phyloP scores from a whole-genome alignment of 1,140 invertebrate genomes.

The Trichoplusia ni region DNA sequence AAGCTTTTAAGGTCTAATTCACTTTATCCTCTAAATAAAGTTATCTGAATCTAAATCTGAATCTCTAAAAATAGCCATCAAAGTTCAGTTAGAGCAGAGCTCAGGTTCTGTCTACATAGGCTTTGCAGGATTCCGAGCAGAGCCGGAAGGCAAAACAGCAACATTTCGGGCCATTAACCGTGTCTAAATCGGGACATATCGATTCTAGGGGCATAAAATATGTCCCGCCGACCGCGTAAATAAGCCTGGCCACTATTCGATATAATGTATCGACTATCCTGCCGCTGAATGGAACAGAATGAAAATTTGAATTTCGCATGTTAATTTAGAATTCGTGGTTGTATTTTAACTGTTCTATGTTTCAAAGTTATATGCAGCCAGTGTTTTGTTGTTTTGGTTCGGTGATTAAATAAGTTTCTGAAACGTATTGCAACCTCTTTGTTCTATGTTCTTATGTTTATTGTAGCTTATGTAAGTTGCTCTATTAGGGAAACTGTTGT shows the following conservation, averaged over 20 bases:
- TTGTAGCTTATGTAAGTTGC: too few species aligned
- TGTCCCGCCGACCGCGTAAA: slow-evolving; percentile 36
- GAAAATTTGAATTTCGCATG: too few species aligned
- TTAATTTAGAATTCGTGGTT: not conserved
- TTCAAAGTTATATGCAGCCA: too few species aligned
- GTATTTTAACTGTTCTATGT: not conserved
- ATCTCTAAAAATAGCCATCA: not conserved
- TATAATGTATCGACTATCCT: not conserved
- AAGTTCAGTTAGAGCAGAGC: too few species aligned
- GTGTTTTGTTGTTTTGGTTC: not conserved
- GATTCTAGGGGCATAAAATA: slow-evolving; percentile 55
- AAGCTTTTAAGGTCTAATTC: too few species aligned
- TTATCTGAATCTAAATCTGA: not conserved
- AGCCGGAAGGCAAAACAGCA: not conserved
- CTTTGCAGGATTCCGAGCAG: not conserved
- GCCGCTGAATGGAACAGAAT: not conserved
- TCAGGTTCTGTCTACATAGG: too few species aligned
- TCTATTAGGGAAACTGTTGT: too few species aligned
- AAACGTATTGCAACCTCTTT: too few species aligned
- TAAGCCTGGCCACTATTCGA: slow-evolving; percentile 1
- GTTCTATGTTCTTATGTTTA: too few species aligned
- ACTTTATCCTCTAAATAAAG: too few species aligned
- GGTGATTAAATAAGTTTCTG: too few species aligned
- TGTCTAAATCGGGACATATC: slow-evolving; percentile 42
- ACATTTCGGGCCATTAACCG: slow-evolving; percentile 40